phyloP scores from a whole-genome alignment of 2,888 invertebrate genomes.

The Luperina testacea region DNA sequence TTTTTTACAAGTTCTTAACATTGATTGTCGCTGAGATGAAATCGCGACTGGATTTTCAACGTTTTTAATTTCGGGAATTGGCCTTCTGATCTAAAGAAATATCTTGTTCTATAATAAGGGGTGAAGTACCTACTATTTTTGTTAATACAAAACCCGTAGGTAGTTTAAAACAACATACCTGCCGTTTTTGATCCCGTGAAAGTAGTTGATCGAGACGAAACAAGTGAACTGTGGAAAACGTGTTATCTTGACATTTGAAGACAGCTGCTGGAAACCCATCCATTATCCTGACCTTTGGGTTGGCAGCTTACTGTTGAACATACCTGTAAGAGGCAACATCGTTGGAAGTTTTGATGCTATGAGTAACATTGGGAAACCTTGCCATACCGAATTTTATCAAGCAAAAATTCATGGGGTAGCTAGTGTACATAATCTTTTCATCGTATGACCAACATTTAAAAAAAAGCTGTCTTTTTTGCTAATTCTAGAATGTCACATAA shows the following conservation, averaged over 20 bases:
- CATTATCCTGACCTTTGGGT: constrained; percentile 38
- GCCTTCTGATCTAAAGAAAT: no score
- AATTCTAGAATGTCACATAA: no score
- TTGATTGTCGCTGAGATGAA: no score
- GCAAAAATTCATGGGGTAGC: neutral
- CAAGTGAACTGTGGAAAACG: constrained; percentile 28
- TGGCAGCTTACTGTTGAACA: constrained; percentile 5
- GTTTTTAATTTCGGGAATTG: no score
- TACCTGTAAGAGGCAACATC: constrained; percentile 2
- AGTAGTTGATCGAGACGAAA: constrained; percentile 22
- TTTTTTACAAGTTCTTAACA: no score
- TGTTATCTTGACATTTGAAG: constrained; percentile 54
- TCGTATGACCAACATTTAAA: neutral
- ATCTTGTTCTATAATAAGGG: neutral
- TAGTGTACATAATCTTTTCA: neutral
- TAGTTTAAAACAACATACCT: neutral
- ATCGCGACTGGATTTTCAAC: no score
- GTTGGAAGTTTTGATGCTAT: neutral
- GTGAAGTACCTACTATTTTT: neutral
- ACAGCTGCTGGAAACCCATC: constrained; percentile 10
- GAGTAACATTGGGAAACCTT: neutral
- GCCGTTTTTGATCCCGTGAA: constrained; percentile 7
- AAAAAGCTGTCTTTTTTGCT: neutral
- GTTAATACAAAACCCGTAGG: neutral
- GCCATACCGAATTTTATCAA: neutral